Conservation (phyloP, 2,797 vertebrate genomes). For the Phyllotis vaccarum region DNA sequence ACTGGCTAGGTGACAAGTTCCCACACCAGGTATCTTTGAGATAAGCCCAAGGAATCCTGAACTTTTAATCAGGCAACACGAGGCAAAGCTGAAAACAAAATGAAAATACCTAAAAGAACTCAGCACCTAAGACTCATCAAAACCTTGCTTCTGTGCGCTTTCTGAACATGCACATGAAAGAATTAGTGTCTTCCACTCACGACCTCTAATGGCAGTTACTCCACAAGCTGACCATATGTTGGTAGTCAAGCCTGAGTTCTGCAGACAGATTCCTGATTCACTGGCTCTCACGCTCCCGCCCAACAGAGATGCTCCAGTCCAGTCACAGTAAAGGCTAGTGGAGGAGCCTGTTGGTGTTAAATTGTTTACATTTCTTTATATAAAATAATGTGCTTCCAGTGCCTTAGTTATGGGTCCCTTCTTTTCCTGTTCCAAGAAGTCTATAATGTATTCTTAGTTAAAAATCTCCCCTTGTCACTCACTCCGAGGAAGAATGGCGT, state of each 20-base stretch:
- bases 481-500: neutral
- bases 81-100: neutral
- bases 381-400: constrained; percentile 72
- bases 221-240: neutral
- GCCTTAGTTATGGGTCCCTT: constrained; percentile 78
- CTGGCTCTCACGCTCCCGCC: neutral
- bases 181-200: neutral
- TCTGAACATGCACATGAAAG: neutral
- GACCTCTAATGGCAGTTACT: neutral
- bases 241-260: neutral
- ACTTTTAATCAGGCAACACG: neutral
- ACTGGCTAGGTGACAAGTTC: neutral
- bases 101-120: neutral
- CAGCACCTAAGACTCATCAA: neutral
- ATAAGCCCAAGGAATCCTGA: neutral
- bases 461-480: constrained; percentile 65
- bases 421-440: constrained; percentile 62
- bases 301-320: neutral
- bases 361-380: constrained; percentile 70
- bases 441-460: constrained; percentile 35
- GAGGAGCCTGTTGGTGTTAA: constrained; percentile 60
- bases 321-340: neutral
- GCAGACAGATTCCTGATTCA: accelerated
- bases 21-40: neutral
- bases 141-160: neutral